Conservation (phyloP, 2,113 vertebrate genomes). For the Tyto alba region DNA sequence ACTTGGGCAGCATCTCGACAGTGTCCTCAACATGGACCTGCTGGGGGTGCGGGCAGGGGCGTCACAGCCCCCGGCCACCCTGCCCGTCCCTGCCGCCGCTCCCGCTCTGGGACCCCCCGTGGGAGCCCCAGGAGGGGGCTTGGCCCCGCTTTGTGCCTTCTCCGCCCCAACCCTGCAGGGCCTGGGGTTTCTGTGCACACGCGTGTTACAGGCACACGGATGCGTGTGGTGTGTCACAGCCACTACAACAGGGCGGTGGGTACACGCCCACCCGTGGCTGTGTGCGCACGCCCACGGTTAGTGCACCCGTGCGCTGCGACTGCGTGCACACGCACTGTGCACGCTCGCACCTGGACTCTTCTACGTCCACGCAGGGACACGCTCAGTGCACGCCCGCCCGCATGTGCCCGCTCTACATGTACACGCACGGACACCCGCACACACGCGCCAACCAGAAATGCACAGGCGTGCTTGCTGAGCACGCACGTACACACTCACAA, state of each 20-base stretch:
- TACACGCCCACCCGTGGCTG: background rate
- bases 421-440: too few relatives aligned
- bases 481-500: too few relatives aligned
- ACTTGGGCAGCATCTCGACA: constrained; percentile 97
- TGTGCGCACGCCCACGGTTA: fast-evolving
- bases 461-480: fast-evolving
- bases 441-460: too few relatives aligned
- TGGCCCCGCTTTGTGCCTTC: background rate
- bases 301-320: fast-evolving
- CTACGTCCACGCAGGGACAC: fast-evolving
- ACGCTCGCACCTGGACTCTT: background rate
- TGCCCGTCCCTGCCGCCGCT: background rate
- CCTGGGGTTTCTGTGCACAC: background rate
- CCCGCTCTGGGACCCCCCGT: fast-evolving
- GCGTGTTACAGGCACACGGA: fast-evolving
- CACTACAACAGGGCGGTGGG: too few relatives aligned
- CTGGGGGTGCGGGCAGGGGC: background rate
- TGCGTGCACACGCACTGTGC: fast-evolving
- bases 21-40: constrained; percentile 98
- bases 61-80: background rate
- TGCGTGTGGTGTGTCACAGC: too few relatives aligned
- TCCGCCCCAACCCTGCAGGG: too few relatives aligned
- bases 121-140: fast-evolving
- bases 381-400: too few relatives aligned
- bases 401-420: fast-evolving